These are phyloP conservation scores for Macrotis lagotis DNA, from an alignment of 2,113 vertebrate genomes.

Conservation along the genomic window DNA sequence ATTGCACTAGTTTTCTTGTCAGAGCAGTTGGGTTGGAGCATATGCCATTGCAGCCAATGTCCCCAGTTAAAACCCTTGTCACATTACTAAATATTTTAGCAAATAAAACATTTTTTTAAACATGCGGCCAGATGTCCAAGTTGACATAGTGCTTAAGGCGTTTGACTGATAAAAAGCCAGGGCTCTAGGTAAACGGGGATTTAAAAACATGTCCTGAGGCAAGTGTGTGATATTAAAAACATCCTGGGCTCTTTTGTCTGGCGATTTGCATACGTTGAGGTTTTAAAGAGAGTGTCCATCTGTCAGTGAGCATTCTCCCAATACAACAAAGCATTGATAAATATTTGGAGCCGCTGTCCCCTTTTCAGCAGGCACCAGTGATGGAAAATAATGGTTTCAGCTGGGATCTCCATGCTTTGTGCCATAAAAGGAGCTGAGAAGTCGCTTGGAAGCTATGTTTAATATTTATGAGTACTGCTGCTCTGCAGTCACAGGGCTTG, in stretches of 20 bases:
- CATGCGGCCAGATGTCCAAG: conserved; percentile 96
- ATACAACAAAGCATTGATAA: conserved; percentile 93
- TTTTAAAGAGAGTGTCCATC: conserved; percentile 92
- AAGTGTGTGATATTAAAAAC: conserved; percentile 94
- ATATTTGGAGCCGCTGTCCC: conserved; percentile 89
- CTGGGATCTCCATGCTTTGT: conserved; percentile 74
- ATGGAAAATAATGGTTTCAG: conserved; percentile 78
- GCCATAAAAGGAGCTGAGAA: conserved; percentile 71
- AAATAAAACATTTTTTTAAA: conserved; percentile 85
- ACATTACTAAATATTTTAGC: conserved; percentile 88
- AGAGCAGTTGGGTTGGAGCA: conserved; percentile 53
- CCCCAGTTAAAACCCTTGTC: conserved; percentile 79
- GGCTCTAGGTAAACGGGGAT: conserved; percentile 93
- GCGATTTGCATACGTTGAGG: conserved; percentile 93
- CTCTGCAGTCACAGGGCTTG: conserved; percentile 68
- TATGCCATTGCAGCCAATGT: conserved; percentile 64
- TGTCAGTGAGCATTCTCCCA: conserved; percentile 91
- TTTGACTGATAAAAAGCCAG: conserved; percentile 96
- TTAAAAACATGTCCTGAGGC: conserved; percentile 96
- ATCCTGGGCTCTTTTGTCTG: conserved; percentile 95
- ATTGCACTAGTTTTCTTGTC: conserved; percentile 43
- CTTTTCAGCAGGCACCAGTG: conserved; percentile 70
- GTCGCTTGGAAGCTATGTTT: conserved; percentile 72
- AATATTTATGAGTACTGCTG: conserved; percentile 78
- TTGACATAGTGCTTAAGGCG: conserved; percentile 95